A percentile compares a stretch with the other conserved stretches of the same genome.
These are phyloP conservation scores for Coenonympha arcania DNA, from an alignment of 2,888 invertebrate species.

Conservation along the genomic window DNA sequence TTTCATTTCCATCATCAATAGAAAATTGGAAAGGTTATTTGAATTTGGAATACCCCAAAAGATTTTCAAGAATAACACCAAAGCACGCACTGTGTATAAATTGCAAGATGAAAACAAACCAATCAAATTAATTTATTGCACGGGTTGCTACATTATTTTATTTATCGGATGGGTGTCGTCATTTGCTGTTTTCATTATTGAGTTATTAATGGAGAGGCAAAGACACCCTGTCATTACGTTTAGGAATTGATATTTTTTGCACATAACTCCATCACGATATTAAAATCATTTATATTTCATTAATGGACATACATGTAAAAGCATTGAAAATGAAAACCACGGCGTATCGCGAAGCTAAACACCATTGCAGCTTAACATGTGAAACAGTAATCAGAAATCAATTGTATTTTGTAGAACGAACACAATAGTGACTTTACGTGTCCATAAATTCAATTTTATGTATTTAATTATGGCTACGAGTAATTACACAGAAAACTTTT, in stretches of 20 bases:
- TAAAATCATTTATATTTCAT: conserved; percentile 6
- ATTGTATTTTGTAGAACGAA: background rate
- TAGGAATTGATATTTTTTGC: conserved; percentile 19
- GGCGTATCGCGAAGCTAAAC: conserved; percentile 10
- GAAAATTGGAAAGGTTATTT: conserved; percentile 39
- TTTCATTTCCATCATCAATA: conserved; percentile 38
- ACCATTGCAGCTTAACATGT: conserved; percentile 17
- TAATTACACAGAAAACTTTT: conserved; percentile 27
- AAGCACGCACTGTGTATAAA: conserved; percentile 1
- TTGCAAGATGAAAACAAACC: conserved; percentile 30
- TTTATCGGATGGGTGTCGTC: conserved; percentile 47
- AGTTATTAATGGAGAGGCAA: conserved; percentile 36
- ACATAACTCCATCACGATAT: conserved; percentile 6
- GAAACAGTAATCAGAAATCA: conserved; percentile 21
- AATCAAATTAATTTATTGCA: conserved; percentile 46
- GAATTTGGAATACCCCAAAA: conserved; percentile 49
- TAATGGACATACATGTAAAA: conserved; percentile 2
- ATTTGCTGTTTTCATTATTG: conserved; percentile 39
- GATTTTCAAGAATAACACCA: conserved; percentile 39
- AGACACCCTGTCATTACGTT: conserved; percentile 5
- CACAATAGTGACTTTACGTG: background rate
- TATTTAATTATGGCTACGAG: conserved; percentile 19
- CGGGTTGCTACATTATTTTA: conserved; percentile 52
- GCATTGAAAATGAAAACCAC: conserved; percentile 7
- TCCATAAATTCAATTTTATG: background rate